Evolutionary conservation across 2,113 vertebrate genomes (phyloP).

Genomic region (Sardina pilchardus): DNA sequence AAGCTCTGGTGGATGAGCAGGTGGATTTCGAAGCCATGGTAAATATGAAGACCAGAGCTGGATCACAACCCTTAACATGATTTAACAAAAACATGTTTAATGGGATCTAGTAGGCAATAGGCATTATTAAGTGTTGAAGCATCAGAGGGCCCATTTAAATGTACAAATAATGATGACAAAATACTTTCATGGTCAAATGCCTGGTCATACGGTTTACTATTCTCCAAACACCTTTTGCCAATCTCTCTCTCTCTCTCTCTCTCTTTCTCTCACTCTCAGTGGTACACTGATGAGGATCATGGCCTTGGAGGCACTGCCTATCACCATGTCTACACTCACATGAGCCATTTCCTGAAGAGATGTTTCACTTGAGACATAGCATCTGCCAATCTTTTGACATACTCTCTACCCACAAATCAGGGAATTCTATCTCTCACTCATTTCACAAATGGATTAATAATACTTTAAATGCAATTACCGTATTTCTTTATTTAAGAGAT

Average conservation of each 20-base stretch:
- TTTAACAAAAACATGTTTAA: no score
- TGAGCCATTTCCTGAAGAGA: constrained; percentile 88
- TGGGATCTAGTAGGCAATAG: no score
- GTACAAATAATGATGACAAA: no score
- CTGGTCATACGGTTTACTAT: no score
- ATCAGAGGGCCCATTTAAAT: no score
- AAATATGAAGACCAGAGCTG: constrained; percentile 32
- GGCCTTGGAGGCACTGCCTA: constrained; percentile 79
- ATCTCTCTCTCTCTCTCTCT: constrained; percentile 20
- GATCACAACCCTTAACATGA: not conserved
- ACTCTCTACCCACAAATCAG: not conserved
- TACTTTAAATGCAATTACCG: not conserved
- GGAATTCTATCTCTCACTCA: not conserved
- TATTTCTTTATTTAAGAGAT: not conserved
- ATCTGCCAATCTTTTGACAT: not conserved
- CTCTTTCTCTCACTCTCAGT: constrained; percentile 68
- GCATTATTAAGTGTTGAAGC: no score
- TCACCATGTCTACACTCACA: constrained; percentile 90
- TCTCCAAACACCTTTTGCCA: not conserved
- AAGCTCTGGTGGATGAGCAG: constrained; percentile 87
- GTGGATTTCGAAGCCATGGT: constrained; percentile 99
- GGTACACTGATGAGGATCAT: constrained; percentile 96
- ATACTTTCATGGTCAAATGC: no score
- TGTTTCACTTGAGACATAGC: constrained; percentile 75
- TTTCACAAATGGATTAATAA: not conserved